Conservation (phyloP, 2,113 vertebrate genomes). For the Nothobranchius furzeri region DNA sequence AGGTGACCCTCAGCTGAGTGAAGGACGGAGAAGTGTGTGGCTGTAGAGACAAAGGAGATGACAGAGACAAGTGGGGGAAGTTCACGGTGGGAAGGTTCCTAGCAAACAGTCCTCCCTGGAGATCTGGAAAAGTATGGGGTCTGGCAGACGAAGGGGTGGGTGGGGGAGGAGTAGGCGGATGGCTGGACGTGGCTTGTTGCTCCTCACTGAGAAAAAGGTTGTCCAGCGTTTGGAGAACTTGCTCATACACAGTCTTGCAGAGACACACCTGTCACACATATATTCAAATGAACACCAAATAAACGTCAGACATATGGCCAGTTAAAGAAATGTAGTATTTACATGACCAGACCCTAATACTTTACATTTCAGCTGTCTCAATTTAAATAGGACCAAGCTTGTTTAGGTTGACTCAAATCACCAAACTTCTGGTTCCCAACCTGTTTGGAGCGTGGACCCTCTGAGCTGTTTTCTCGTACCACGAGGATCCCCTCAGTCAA, state of each 20-base stretch:
- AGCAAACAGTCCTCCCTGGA: slow-evolving; percentile 84
- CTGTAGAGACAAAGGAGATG: slow-evolving; percentile 67
- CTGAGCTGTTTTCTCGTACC: no score
- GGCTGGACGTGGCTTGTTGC: slow-evolving; percentile 64
- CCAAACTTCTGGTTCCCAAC: no score
- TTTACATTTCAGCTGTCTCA: no score
- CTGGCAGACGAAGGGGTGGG: slow-evolving; percentile 82
- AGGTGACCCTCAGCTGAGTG: slow-evolving; percentile 90
- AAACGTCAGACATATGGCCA: background rate
- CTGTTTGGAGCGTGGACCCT: no score
- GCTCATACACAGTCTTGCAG: slow-evolving; percentile 95
- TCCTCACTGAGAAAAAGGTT: slow-evolving; percentile 92
- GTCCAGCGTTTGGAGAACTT: slow-evolving; percentile 95
- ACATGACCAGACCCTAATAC: no score
- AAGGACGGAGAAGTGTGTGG: slow-evolving; percentile 76
- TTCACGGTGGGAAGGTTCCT: slow-evolving; percentile 81
- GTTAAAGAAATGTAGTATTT: no score
- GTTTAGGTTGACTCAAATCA: no score
- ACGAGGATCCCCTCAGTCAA: no score
- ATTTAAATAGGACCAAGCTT: no score
- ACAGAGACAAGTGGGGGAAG: slow-evolving; percentile 76
- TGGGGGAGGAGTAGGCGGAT: slow-evolving; percentile 77
- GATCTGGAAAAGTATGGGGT: slow-evolving; percentile 79
- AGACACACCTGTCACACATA: slow-evolving; percentile 86
- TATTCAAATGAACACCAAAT: background rate